A percentile compares a stretch with the other conserved stretches of the same genome.
Evolutionary conservation across 1,140 invertebrate genomes (phyloP).

Genomic region (Drosophila nikananu): DNA sequence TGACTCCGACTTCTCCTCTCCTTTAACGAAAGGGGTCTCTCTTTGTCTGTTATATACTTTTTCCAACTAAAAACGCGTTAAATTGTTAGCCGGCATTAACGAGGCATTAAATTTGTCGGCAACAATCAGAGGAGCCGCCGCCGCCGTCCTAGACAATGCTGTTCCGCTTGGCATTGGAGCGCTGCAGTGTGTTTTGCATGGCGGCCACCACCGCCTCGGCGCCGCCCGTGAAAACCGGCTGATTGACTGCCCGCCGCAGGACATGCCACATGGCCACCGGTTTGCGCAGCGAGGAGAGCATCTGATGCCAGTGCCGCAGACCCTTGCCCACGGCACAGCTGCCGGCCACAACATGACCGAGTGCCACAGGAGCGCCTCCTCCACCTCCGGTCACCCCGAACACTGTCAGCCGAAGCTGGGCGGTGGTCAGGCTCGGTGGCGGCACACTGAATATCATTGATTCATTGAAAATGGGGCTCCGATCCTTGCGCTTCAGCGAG

Average conservation of each 20-base stretch:
- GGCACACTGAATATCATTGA: constrained; percentile 92
- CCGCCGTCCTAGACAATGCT: constrained; percentile 60
- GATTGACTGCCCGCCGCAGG: constrained; percentile 86
- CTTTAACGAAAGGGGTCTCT: background rate
- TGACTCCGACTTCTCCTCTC: background rate
- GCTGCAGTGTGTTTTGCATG: constrained; percentile 74
- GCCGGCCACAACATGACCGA: constrained; percentile 91
- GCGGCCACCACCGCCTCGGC: constrained; percentile 80
- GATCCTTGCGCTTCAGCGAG: constrained; percentile 89
- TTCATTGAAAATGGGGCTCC: constrained; percentile 92
- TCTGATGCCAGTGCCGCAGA: constrained; percentile 93
- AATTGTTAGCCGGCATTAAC: constrained; percentile 10
- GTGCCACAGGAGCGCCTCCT: constrained; percentile 86
- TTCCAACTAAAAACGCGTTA: constrained; percentile 29
- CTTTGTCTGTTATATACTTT: background rate
- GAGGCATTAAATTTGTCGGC: constrained; percentile 16
- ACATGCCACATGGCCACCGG: constrained; percentile 95
- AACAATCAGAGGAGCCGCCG: constrained; percentile 14
- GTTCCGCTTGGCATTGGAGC: constrained; percentile 73
- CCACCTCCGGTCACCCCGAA: constrained; percentile 87
- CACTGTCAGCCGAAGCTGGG: constrained; percentile 90
- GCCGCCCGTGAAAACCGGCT: constrained; percentile 76
- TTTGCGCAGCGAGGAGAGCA: constrained; percentile 92
- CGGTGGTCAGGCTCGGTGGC: constrained; percentile 88
- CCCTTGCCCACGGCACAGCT: constrained; percentile 89